phyloP scores from a whole-genome alignment of 1,140 invertebrate species.

The Sipha flava region DNA sequence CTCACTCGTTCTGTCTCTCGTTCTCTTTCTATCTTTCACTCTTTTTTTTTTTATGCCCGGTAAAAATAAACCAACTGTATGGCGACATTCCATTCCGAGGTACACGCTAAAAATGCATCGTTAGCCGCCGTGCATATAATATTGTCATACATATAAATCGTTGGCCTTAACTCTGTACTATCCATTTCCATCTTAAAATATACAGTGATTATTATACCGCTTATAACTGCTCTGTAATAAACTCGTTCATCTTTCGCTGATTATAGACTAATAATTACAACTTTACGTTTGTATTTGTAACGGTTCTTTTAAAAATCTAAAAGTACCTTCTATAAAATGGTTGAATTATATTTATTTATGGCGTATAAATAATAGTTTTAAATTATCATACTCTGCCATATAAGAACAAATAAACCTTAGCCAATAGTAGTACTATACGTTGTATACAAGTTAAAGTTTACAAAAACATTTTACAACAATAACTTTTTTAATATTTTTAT shows the following conservation, averaged over 20 bases:
- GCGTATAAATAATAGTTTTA: too few species aligned
- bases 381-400: too few species aligned
- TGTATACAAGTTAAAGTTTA: too few species aligned
- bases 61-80: constrained; percentile 30
- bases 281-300: neutral
- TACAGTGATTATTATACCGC: neutral
- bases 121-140: neutral
- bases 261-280: neutral
- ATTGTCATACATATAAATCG: neutral
- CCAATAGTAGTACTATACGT: too few species aligned
- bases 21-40: neutral
- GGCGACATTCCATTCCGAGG: constrained; percentile 23
- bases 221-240: neutral
- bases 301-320: neutral
- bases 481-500: too few species aligned
- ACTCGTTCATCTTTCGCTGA: neutral
- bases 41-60: constrained; percentile 1
- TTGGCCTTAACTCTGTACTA: neutral
- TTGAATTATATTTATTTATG: too few species aligned
- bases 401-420: too few species aligned
- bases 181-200: neutral
- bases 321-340: too few species aligned
- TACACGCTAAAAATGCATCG: constrained; percentile 29
- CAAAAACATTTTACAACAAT: too few species aligned
- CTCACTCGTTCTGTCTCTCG: neutral